Conservation (phyloP, 2,888 invertebrate species). For the Noctua pronuba region DNA sequence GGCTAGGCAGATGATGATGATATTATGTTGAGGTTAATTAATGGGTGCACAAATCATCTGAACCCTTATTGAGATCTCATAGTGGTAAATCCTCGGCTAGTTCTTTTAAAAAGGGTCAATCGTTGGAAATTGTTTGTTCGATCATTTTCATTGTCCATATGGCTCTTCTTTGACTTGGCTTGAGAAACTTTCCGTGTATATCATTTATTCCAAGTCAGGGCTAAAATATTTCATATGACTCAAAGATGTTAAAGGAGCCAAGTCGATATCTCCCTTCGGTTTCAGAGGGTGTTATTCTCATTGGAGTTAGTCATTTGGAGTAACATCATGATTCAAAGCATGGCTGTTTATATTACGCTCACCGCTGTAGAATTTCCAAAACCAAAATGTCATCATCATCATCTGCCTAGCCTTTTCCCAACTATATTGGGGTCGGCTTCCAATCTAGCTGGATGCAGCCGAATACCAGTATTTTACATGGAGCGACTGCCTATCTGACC, state of each 20-base stretch:
- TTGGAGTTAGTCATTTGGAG: slow-evolving; percentile 41
- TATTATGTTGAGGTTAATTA: slow-evolving; percentile 76
- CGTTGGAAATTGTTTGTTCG: not conserved
- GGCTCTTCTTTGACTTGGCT: not conserved
- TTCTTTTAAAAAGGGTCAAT: not conserved
- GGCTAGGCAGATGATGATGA: too few relatives aligned
- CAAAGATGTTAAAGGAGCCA: slow-evolving; percentile 15
- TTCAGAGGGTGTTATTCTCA: slow-evolving; percentile 29
- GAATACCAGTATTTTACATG: too few relatives aligned
- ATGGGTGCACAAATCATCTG: slow-evolving; percentile 68
- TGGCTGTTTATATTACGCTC: slow-evolving; percentile 51
- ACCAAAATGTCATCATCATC: too few relatives aligned
- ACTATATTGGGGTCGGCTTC: too few relatives aligned
- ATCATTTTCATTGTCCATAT: not conserved
- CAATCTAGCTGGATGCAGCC: too few relatives aligned
- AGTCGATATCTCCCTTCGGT: slow-evolving; percentile 14
- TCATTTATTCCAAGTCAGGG: not conserved
- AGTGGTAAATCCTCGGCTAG: slow-evolving; percentile 13
- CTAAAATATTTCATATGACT: slow-evolving; percentile 13
- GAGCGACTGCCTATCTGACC: too few relatives aligned
- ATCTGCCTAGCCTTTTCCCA: too few relatives aligned
- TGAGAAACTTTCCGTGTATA: not conserved
- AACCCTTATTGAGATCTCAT: slow-evolving; percentile 51
- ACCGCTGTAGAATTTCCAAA: slow-evolving; percentile 61
- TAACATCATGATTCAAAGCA: slow-evolving; percentile 61